phyloP scores from a whole-genome alignment of 2,113 vertebrate species.

The Petroica traversi region DNA sequence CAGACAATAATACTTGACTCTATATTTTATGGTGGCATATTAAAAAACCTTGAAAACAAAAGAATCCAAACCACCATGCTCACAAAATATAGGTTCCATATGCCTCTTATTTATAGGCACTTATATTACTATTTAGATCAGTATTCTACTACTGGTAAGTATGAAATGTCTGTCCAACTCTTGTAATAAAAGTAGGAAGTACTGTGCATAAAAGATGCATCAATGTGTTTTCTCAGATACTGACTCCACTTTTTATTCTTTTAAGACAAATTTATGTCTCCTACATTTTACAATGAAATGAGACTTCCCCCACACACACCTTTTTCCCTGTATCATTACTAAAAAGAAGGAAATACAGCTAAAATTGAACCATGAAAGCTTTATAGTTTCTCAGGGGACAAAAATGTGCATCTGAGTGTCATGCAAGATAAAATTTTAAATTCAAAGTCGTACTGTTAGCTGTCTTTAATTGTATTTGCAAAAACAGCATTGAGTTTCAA shows the following conservation, averaged over 20 bases:
- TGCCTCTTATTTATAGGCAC: background rate
- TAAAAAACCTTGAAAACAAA: fast-evolving
- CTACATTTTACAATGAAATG: background rate
- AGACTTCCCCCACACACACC: too few relatives aligned
- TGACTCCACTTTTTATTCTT: background rate
- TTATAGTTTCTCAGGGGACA: background rate
- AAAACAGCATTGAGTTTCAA: background rate
- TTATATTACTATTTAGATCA: background rate
- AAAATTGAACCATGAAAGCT: background rate
- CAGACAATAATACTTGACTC: background rate
- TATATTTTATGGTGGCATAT: background rate
- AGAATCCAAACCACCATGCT: background rate
- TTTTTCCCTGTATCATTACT: background rate
- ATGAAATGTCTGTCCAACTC: background rate
- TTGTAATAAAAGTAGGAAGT: background rate
- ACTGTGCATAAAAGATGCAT: background rate
- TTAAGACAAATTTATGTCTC: background rate
- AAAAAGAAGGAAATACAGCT: background rate
- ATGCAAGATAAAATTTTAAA: background rate
- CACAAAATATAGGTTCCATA: background rate
- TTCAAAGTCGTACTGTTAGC: background rate
- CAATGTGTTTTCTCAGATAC: slow-evolving; percentile 21
- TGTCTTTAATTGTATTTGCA: background rate
- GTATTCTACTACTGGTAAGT: background rate
- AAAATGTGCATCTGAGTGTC: background rate